Evolutionary conservation across 2,797 vertebrate species (phyloP), one percentile per base, ranked within the genome.

Genomic region (Acanthopagrus latus): DNA sequence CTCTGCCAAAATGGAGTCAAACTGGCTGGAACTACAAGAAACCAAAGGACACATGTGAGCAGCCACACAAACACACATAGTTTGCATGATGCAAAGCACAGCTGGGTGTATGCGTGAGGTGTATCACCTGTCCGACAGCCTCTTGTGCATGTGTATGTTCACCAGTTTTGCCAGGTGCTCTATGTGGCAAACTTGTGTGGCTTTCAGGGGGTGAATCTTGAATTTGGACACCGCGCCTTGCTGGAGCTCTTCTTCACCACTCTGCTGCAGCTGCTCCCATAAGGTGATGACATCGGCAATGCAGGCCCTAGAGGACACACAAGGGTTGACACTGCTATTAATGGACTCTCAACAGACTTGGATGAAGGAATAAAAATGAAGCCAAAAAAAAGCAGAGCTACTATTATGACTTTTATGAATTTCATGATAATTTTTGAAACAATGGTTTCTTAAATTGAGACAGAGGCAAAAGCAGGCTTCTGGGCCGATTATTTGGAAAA

Each of bases 201-300:
- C 96, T 78, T 96, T 97, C 76, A 99, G 95, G 7, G 97, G 97
- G 74, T 96, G 91, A 38, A 97, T 94, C 78, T 94, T 94, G 86
- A 99, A 96, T 82, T 97, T 98, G 79, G 94, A 93, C 68, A 96
- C 91, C 0, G 94, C 94, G 0, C 65, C 87, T 85, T 63, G 92
- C 50, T 97, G 89, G 21, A 95, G 91, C 17, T 52, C 57, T 0
- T 89, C 85, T 52, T 97, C 95, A 0, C 86, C 87, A 1, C 52
- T 83, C 41, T 91, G 90, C 79, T 95, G 92, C 10, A 98, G 92
- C 73, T 95, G 94, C 82, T 96, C 95, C 97, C 97, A 99, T 5
- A 98, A 93, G 54, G 74, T 85, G 74, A 97, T 91, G 1, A 95
- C 95, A 51, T 97, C 97, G 5, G 93, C 91, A 60, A 97, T 95